phyloP scores from a whole-genome alignment of 1,140 invertebrate species.

The Drosophila melanogaster region Release_6_plus_ISO1_MT NT_033777.3:26661501-26662000 shows the following conservation, averaged over 20 bases:
- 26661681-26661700: constrained; percentile 77
- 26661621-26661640: constrained; percentile 75
- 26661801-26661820: constrained; percentile 26
- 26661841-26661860: constrained; percentile 25
- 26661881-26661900: constrained; percentile 1
- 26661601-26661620: constrained; percentile 82
- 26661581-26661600: constrained; percentile 73
- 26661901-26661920: too few relatives aligned
- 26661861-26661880: constrained; percentile 17
- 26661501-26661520: constrained; percentile 37
- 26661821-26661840: constrained; percentile 24
- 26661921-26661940: neutral
- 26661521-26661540: constrained; percentile 66
- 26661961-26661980: too few relatives aligned
- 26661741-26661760: neutral
- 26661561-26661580: constrained; percentile 73
- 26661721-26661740: constrained; percentile 74
- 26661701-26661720: constrained; percentile 73
- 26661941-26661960: too few relatives aligned
- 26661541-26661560: constrained; percentile 79
- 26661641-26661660: constrained; percentile 76
- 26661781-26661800: constrained; percentile 66
- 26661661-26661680: constrained; percentile 78
- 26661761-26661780: constrained; percentile 31
- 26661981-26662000: too few relatives aligned